Evolutionary conservation across 2,888 invertebrate species (phyloP), one percentile per base, ranked within the genome.

Genomic region (Parnassius smintheus): DNA sequence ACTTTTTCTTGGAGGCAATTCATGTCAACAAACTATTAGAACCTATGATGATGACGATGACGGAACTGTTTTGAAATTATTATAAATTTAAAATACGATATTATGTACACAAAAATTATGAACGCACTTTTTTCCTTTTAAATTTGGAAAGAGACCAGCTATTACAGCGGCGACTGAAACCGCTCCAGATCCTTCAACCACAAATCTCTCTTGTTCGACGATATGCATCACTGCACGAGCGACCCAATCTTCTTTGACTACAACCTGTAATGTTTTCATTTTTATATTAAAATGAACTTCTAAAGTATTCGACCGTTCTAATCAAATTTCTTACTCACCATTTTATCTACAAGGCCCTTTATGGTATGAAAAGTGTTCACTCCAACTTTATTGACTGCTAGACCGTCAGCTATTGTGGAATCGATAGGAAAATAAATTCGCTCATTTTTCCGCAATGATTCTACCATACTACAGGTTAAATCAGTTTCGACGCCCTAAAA

Each of bases 151-250:
- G 60, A 95, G 93, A 2, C 96, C 96, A 12, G 96, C 94, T 71
- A 98, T 87, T 65, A 98, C 93, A 3, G 97, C 96, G 0, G 97
- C 98, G 10, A 98, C 77, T 0, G 95, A 93, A 2, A 94, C 93
- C 0, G 97, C 97, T 0, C 96, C 98, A 13, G 96, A 97, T 0
- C 98, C 98, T 86, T 98, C 98, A 0, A 97, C 96, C 0, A 98
- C 96, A 67, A 95, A 95, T 79, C 96, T 96, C 79, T 97, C 97
- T 67, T 94, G 91, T 83, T 97, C 97, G 0, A 96, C 94, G 52
- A 97, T 81, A 64, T 95, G 93, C 77, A 97, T 90, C 58, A 97
- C 96, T 2, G 96, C 95, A 69, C 96, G 93, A 2, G 97, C 96
- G 64, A 97, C 96, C 94, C 94, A 96, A 76, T 97, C 96, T 86